phyloP scores from a whole-genome alignment of 2,797 vertebrate species.

The Morelia viridis region DNA sequence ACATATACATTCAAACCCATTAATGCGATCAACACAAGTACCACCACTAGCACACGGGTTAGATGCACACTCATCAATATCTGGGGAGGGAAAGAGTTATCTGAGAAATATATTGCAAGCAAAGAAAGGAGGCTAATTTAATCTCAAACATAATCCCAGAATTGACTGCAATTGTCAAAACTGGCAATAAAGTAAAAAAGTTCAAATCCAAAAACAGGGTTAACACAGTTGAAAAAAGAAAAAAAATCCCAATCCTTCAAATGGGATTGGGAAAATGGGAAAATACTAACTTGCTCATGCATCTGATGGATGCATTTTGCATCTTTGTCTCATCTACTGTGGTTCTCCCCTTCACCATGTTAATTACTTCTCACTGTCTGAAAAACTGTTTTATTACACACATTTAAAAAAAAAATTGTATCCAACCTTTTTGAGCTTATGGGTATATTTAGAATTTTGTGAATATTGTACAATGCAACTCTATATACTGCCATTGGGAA shows the following conservation, averaged over 20 bases:
- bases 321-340: neutral
- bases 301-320: neutral
- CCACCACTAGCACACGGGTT: slow-evolving; percentile 88
- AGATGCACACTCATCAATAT: slow-evolving; percentile 90
- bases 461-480: neutral
- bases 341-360: neutral
- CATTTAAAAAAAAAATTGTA: neutral
- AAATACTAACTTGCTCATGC: neutral
- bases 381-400: neutral
- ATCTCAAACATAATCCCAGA: neutral
- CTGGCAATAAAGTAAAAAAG: neutral
- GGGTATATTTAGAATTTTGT: neutral
- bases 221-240: neutral
- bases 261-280: neutral
- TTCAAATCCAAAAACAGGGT: neutral
- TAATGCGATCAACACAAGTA: slow-evolving; percentile 88
- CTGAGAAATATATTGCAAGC: neutral
- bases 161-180: neutral
- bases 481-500: neutral
- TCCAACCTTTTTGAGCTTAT: neutral
- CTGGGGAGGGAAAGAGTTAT: slow-evolving; percentile 69
- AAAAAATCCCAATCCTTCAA: neutral
- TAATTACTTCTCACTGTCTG: neutral
- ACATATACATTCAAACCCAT: slow-evolving; percentile 91
- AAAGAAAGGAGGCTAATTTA: neutral